phyloP scores from a whole-genome alignment of 2,113 vertebrate genomes.

The Tricholaema leucomelas region DNA sequence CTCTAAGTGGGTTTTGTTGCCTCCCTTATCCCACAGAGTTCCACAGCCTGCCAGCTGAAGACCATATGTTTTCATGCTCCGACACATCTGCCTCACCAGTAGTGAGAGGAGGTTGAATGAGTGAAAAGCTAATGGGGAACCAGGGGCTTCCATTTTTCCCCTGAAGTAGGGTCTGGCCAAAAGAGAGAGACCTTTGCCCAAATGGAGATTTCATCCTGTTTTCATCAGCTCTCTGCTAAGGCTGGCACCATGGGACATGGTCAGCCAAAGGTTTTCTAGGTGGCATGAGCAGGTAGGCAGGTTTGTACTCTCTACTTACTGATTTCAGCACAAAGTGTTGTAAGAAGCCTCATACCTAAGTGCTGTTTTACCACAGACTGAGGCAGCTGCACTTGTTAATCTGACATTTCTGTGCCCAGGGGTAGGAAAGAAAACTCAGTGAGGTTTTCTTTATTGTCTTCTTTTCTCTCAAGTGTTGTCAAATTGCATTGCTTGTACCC shows the following conservation, averaged over 20 bases:
- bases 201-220: not conserved
- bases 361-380: not conserved
- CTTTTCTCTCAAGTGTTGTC: not conserved
- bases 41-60: not conserved
- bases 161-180: not conserved
- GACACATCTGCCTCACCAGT: not conserved
- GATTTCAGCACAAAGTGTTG: not conserved
- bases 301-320: not conserved
- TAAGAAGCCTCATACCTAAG: not conserved
- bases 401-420: not conserved
- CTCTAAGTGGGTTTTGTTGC: not conserved
- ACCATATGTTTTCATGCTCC: not conserved
- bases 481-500: not conserved
- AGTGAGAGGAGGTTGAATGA: not conserved
- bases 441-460: not conserved
- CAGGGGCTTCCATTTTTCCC: not conserved
- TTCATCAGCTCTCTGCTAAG: not conserved
- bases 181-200: not conserved
- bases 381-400: not conserved
- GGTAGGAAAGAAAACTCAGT: not conserved
- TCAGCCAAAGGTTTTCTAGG: not conserved
- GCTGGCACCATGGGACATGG: accelerated
- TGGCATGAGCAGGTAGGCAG: not conserved
- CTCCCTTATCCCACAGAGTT: not conserved
- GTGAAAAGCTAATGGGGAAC: not conserved